Evolutionary conservation across 2,113 vertebrate species (phyloP).

Genomic region (Sylvia atricapilla): DNA sequence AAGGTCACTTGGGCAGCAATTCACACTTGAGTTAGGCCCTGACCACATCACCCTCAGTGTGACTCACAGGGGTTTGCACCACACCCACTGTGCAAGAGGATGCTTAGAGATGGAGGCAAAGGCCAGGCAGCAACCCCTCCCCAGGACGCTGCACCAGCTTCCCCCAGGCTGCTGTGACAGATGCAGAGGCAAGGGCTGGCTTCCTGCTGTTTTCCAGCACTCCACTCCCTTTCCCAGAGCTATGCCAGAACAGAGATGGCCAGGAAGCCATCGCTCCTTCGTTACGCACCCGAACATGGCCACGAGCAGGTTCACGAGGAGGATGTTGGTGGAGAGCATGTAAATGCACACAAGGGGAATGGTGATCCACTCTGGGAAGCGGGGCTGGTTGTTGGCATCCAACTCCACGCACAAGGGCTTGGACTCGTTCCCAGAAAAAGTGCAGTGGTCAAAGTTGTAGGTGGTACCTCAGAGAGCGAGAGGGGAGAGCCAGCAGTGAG

Average conservation of each 20-base stretch:
- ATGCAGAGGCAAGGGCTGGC: not conserved
- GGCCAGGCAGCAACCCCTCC: not conserved
- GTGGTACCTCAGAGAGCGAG: constrained; percentile 64
- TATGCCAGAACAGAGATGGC: accelerated
- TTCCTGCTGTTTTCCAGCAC: not conserved
- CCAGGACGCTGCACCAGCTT: not conserved
- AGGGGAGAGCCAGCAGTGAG: not conserved
- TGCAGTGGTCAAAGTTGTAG: constrained; percentile 76
- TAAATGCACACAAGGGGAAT: constrained; percentile 81
- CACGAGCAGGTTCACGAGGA: constrained; percentile 79
- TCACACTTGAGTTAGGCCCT: not conserved
- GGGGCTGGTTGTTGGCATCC: constrained; percentile 73
- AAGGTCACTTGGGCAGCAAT: not conserved
- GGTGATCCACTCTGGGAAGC: constrained; percentile 81
- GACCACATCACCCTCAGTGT: not conserved
- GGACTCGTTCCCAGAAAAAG: constrained; percentile 78
- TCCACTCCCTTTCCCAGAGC: not conserved
- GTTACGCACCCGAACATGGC: constrained; percentile 79
- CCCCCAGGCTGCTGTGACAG: not conserved
- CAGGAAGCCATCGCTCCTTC: accelerated
- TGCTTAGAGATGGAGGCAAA: not conserved
- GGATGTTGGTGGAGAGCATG: constrained; percentile 82
- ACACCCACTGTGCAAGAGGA: not conserved
- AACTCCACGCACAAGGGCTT: constrained; percentile 79
- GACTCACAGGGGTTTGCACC: not conserved